These are phyloP conservation scores for Drosophila nigritarsus DNA, from an alignment of 2,888 invertebrate genomes.

Conservation along the genomic window DNA sequence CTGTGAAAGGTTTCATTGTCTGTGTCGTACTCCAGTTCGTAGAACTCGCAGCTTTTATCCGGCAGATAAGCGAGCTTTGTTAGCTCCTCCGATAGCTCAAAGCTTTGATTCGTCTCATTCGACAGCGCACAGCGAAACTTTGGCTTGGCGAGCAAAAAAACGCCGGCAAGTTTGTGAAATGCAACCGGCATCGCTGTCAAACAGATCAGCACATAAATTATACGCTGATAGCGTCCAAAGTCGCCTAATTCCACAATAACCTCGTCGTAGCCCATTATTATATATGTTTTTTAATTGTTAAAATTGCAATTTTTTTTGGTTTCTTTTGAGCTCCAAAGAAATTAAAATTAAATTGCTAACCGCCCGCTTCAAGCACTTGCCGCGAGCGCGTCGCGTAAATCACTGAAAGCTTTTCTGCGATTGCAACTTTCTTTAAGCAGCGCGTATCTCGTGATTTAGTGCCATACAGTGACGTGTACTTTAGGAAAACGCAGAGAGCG, in stretches of 20 bases:
- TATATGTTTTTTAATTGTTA: background rate
- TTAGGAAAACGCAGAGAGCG: conserved; percentile 13
- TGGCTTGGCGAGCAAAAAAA: conserved; percentile 89
- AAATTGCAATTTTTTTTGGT: background rate
- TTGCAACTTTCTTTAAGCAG: conserved; percentile 23
- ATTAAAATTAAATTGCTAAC: background rate
- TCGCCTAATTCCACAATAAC: conserved; percentile 89
- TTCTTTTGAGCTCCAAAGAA: background rate
- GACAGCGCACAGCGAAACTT: conserved; percentile 88
- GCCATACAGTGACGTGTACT: conserved; percentile 45
- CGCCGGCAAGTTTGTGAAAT: conserved; percentile 90
- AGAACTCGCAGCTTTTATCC: conserved; percentile 86
- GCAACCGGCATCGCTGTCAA: conserved; percentile 90
- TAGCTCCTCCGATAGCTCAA: conserved; percentile 83
- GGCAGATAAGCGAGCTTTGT: conserved; percentile 86
- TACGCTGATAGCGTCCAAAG: conserved; percentile 89
- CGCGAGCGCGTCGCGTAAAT: conserved; percentile 16
- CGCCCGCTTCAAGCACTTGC: background rate
- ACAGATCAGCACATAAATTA: conserved; percentile 89
- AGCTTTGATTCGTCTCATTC: conserved; percentile 84
- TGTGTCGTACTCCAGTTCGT: conserved; percentile 84
- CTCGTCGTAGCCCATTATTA: conserved; percentile 89
- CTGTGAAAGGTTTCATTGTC: conserved; percentile 71
- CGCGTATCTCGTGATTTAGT: conserved; percentile 45
- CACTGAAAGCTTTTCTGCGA: conserved; percentile 25